Conservation (phyloP, 2,888 invertebrate species). For the Latheticus oryzae region DNA sequence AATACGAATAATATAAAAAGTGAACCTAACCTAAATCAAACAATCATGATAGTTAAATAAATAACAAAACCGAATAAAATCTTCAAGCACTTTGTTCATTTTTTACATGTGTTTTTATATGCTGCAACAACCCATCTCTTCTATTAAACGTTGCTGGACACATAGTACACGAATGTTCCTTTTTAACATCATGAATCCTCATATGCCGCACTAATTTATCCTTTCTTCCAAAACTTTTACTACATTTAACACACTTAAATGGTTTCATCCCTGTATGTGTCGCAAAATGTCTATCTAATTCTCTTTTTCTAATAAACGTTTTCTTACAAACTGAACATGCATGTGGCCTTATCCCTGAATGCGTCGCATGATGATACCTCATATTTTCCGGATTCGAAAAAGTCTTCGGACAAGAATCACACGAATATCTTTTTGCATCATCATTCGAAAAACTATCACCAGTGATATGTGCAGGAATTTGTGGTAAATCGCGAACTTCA, state of each 20-base stretch:
- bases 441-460: slow-evolving; percentile 54
- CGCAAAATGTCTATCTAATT: slow-evolving; percentile 76
- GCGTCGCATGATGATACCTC: slow-evolving; percentile 52
- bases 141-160: slow-evolving; percentile 73
- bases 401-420: slow-evolving; percentile 56
- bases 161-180: slow-evolving; percentile 69
- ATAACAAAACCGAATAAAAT: slow-evolving; percentile 11
- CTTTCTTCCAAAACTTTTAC: slow-evolving; percentile 75
- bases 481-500: slow-evolving; percentile 48
- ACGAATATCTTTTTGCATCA: slow-evolving; percentile 43
- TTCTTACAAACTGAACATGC: slow-evolving; percentile 76
- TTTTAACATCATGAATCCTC: slow-evolving; percentile 71
- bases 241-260: slow-evolving; percentile 76
- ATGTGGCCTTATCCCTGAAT: slow-evolving; percentile 66
- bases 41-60: not conserved
- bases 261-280: slow-evolving; percentile 77
- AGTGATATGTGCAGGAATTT: slow-evolving; percentile 58
- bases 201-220: slow-evolving; percentile 78
- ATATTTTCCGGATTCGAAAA: slow-evolving; percentile 57
- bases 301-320: slow-evolving; percentile 76
- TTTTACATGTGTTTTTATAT: slow-evolving; percentile 69
- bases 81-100: slow-evolving; percentile 16
- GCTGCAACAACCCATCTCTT: slow-evolving; percentile 70
- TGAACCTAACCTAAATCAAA: slow-evolving; percentile 9
- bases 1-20: slow-evolving; percentile 16